These are phyloP conservation scores for Varanus salvator DNA, from an alignment of 2,113 vertebrate species.

Conservation along the genomic window DNA sequence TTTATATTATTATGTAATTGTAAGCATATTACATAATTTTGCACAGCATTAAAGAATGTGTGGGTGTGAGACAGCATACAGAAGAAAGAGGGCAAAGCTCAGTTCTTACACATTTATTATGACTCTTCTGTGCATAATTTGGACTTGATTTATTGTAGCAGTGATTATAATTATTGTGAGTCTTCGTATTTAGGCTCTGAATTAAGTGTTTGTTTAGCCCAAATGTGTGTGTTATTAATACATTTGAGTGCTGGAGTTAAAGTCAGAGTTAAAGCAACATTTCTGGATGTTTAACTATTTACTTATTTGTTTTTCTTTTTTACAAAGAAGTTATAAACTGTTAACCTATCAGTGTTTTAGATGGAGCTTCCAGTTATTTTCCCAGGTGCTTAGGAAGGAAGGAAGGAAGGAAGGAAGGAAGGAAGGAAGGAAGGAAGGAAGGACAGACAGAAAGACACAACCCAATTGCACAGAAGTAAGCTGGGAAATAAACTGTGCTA, in stretches of 20 bases:
- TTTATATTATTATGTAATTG: conserved; percentile 45
- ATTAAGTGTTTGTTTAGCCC: background rate
- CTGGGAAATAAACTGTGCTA: background rate
- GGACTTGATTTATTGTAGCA: conserved; percentile 14
- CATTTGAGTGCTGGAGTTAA: background rate
- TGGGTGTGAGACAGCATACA: conserved; percentile 20
- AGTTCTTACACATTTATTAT: conserved; percentile 20
- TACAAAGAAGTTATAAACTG: fast-evolving
- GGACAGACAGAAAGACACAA: background rate
- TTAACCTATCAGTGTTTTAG: conserved; percentile 3
- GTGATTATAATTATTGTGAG: conserved; percentile 43
- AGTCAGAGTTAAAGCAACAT: background rate
- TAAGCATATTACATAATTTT: conserved; percentile 11
- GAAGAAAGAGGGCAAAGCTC: conserved; percentile 28
- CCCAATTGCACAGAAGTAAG: conserved; percentile 35
- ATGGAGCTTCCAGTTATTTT: conserved; percentile 49
- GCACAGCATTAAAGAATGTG: background rate
- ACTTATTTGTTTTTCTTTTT: no score
- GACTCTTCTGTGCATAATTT: background rate
- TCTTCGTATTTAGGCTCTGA: background rate
- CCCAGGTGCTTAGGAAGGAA: conserved; percentile 8
- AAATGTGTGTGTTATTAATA: background rate
- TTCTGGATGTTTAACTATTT: background rate
- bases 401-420: no score
- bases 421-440: no score